Evolutionary conservation across 2,113 vertebrate species (phyloP).

Genomic region (Pluvianellus socialis): DNA sequence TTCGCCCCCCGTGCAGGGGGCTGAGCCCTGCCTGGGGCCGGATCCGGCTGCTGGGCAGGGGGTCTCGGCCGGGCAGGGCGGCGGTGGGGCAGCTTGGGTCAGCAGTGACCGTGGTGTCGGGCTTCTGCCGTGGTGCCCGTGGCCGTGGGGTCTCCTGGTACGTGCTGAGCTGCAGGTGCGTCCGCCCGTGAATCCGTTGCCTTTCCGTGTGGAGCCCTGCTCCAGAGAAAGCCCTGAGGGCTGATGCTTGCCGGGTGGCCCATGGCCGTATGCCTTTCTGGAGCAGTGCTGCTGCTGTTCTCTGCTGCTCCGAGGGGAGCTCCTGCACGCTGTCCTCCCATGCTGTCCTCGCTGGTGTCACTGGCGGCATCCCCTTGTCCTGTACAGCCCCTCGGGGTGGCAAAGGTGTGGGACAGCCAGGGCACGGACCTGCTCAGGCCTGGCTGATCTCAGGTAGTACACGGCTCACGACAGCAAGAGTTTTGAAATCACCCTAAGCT

Average conservation of each 20-base stretch:
- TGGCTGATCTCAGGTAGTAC: not conserved
- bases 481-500: not conserved
- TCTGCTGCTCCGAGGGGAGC: not conserved
- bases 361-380: not conserved
- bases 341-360: too few species aligned
- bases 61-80: too few species aligned
- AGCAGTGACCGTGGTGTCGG: too few species aligned
- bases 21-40: not conserved
- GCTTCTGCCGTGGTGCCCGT: too few species aligned
- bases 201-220: too few species aligned
- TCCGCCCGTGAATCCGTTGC: too few species aligned
- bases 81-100: too few species aligned
- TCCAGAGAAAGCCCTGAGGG: too few species aligned
- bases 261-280: not conserved
- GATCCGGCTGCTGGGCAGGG: rapidly evolving
- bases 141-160: too few species aligned
- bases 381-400: not conserved
- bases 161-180: too few species aligned
- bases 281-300: not conserved
- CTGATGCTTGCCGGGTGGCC: too few species aligned
- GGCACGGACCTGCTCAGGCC: not conserved
- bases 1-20: rapidly evolving
- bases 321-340: not conserved
- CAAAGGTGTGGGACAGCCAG: too few species aligned
- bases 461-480: not conserved